Conservation (phyloP, 2,113 vertebrate genomes). For the Calidris pygmaea region DNA sequence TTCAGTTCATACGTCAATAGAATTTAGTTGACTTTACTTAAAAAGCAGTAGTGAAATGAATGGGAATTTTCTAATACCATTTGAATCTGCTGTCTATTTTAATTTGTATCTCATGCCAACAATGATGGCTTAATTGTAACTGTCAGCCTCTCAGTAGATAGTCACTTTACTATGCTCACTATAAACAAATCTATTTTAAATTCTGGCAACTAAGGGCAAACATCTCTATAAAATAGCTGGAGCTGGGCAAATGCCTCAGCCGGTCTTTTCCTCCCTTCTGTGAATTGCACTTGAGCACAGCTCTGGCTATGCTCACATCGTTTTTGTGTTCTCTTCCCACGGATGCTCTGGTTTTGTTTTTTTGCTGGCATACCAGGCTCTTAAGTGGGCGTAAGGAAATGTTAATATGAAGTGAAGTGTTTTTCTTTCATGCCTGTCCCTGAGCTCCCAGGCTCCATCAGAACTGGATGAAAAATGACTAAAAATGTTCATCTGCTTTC, state of each 20-base stretch:
- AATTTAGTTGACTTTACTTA: not conserved
- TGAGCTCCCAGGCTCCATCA: not conserved
- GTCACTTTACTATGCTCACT: not conserved
- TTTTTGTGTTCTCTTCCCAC: not conserved
- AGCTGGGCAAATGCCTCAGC: not conserved
- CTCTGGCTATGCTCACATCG: rapidly evolving
- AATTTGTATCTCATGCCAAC: not conserved
- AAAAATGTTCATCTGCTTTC: not conserved
- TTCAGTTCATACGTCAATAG: not conserved
- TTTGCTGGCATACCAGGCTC: not conserved
- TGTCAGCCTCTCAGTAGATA: not conserved
- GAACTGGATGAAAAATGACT: not conserved
- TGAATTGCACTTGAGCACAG: not conserved
- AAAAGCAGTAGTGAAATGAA: not conserved
- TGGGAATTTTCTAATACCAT: rapidly evolving
- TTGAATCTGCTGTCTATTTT: not conserved
- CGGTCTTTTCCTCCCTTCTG: not conserved
- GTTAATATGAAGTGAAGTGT: not conserved
- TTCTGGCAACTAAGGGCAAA: not conserved
- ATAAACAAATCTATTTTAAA: not conserved
- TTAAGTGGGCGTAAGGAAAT: not conserved
- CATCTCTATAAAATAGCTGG: not conserved
- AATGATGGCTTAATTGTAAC: not conserved
- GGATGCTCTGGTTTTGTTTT: not conserved
- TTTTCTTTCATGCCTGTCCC: not conserved